A percentile compares a stretch with the other conserved stretches of the same genome.
Conservation (phyloP, 2,888 invertebrate species). For the Drosophila kanekoi region DNA sequence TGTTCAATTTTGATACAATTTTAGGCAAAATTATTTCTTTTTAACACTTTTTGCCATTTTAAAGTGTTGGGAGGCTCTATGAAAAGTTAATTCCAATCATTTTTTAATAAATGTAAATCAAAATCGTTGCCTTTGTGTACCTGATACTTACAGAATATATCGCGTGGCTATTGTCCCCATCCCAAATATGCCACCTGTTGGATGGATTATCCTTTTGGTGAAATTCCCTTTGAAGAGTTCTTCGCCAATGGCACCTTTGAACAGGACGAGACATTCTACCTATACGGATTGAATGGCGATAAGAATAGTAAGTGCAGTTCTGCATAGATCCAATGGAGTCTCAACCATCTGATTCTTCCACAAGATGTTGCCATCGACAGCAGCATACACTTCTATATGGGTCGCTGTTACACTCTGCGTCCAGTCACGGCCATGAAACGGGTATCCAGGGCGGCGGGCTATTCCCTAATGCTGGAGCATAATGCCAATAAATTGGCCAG, state of each 20-base stretch:
- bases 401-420: slow-evolving; percentile 88
- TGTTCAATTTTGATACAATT: no score
- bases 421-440: slow-evolving; percentile 85
- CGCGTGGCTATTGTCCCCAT: slow-evolving; percentile 81
- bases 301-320: slow-evolving; percentile 85
- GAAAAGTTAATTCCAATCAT: no score
- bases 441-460: slow-evolving; percentile 86
- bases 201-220: slow-evolving; percentile 87
- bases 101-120: no score
- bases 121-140: no score
- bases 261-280: slow-evolving; percentile 86
- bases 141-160: slow-evolving; percentile 47
- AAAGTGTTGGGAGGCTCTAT: no score
- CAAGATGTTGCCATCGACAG: slow-evolving; percentile 86
- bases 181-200: slow-evolving; percentile 87
- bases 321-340: background rate
- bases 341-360: background rate
- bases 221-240: slow-evolving; percentile 86
- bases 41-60: no score
- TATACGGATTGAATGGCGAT: slow-evolving; percentile 86
- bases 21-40: no score
- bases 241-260: slow-evolving; percentile 88
- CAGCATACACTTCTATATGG: slow-evolving; percentile 86
- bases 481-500: slow-evolving; percentile 58
- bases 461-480: slow-evolving; percentile 87